These are phyloP conservation scores for Aurelia coerulea DNA, from an alignment of 30 jellyfish, hydroid and myxozoan species.

Conservation along the genomic window DNA sequence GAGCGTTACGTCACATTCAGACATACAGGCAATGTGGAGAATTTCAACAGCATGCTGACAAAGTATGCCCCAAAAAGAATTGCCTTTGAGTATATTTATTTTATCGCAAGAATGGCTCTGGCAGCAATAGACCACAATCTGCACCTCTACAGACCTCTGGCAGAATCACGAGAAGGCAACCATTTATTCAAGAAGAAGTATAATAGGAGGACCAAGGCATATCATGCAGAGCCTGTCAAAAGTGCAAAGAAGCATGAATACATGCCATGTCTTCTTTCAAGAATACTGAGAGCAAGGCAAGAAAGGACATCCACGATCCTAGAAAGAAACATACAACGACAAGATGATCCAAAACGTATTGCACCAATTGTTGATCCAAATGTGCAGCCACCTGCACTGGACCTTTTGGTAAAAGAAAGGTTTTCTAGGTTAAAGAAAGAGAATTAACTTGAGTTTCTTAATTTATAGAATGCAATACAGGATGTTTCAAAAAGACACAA, in stretches of 20 bases:
- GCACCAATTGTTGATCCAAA: conserved; percentile 32
- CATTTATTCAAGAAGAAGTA: conserved; percentile 3
- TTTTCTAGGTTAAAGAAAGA: too few relatives aligned
- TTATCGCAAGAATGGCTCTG: background rate
- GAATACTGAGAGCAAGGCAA: background rate
- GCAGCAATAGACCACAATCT: conserved; percentile 36
- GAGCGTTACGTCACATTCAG: conserved; percentile 19
- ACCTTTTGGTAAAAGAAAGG: too few relatives aligned
- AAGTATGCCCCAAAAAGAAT: conserved; percentile 59
- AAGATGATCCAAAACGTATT: conserved; percentile 24
- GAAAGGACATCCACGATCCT: conserved; percentile 2
- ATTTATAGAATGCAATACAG: too few relatives aligned
- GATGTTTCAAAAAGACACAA: too few relatives aligned
- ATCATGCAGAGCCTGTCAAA: conserved; percentile 20
- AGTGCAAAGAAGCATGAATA: background rate
- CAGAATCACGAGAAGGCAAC: background rate
- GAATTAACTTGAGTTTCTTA: too few relatives aligned
- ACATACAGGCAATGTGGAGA: conserved; percentile 52
- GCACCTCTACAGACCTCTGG: background rate
- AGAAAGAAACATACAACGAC: background rate
- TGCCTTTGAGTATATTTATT: conserved; percentile 21
- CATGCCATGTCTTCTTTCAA: conserved; percentile 2
- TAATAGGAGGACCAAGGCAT: conserved; percentile 17
- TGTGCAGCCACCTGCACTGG: conserved; percentile 3
- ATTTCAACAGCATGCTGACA: conserved; percentile 34